These are phyloP conservation scores for Chrysolina haemoptera DNA, from an alignment of 2,888 invertebrate genomes.

Conservation along the genomic window DNA sequence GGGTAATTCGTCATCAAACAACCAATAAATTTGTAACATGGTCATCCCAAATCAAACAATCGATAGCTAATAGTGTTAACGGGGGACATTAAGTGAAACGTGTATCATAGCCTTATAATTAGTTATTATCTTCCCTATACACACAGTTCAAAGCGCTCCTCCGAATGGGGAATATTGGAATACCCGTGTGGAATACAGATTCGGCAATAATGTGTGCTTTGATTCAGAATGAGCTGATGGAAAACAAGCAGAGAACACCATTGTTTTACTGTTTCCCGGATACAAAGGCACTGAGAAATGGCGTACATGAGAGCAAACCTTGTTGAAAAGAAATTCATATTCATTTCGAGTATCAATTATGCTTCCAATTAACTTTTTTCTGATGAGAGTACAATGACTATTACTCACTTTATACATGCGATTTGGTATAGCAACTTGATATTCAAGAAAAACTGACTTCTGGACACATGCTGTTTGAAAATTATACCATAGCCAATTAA, in stretches of 20 bases:
- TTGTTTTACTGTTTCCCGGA: not conserved
- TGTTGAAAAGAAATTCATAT: too few species aligned
- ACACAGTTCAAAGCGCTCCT: conserved; percentile 38
- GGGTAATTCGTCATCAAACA: conserved; percentile 49
- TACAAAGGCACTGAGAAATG: not conserved
- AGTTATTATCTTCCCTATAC: conserved; percentile 53
- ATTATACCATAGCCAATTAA: too few species aligned
- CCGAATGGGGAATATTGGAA: conserved; percentile 34
- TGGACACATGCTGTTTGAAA: too few species aligned
- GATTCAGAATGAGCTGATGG: conserved; percentile 29
- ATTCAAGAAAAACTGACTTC: too few species aligned
- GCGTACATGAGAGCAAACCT: not conserved
- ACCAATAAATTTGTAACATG: conserved; percentile 54
- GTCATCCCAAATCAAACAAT: conserved; percentile 56
- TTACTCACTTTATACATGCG: too few species aligned
- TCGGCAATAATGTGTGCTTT: conserved; percentile 15
- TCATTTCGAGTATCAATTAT: too few species aligned
- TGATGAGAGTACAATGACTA: too few species aligned
- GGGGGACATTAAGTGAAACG: conserved; percentile 48
- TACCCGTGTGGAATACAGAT: conserved; percentile 35
- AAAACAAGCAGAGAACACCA: conserved; percentile 21
- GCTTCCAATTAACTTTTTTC: too few species aligned
- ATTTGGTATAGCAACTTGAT: too few species aligned
- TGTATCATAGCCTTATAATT: conserved; percentile 55
- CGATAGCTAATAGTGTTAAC: conserved; percentile 52